A percentile compares a stretch with the other conserved stretches of the same genome.
Conservation (phyloP, 1,140 invertebrate species). For the Drosophila pruinosa region DNA sequence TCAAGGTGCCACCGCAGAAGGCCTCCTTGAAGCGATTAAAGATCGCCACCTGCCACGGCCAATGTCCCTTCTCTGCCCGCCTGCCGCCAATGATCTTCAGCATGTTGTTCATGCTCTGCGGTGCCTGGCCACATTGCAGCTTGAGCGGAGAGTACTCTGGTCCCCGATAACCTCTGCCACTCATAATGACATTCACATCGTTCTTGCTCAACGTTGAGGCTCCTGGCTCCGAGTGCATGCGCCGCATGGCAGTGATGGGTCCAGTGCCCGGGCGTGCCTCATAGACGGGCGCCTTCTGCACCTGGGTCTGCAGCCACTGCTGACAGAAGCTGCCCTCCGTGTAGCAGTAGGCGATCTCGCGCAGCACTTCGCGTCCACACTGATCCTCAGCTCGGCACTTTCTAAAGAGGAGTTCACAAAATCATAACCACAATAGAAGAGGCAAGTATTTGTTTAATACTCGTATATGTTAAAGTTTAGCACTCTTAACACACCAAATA, state of each 20-base stretch:
- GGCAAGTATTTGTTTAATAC: too few relatives aligned
- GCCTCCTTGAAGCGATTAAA: conserved; percentile 92
- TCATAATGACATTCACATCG: conserved; percentile 73
- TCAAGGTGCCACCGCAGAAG: conserved; percentile 95
- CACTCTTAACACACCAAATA: too few relatives aligned
- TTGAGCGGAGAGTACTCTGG: conserved; percentile 73
- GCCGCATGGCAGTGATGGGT: conserved; percentile 35
- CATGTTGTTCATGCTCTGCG: conserved; percentile 84
- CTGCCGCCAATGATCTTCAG: conserved; percentile 93
- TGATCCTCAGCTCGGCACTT: conserved; percentile 89
- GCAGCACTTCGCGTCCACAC: conserved; percentile 89
- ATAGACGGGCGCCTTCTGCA: conserved; percentile 61
- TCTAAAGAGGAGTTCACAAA: conserved; percentile 84
- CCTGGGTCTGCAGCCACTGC: conserved; percentile 86
- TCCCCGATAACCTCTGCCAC: conserved; percentile 71
- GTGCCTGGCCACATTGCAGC: conserved; percentile 68
- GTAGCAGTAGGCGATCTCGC: conserved; percentile 93
- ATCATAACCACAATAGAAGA: too few relatives aligned
- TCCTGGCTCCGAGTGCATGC: conserved; percentile 43
- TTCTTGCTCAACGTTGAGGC: conserved; percentile 38
- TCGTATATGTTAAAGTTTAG: too few relatives aligned
- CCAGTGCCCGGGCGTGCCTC: conserved; percentile 50
- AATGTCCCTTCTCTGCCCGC: conserved; percentile 89
- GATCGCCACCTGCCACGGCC: conserved; percentile 97
- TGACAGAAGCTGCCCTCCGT: conserved; percentile 91